Percentiles rank a stretch among this genome's conserved stretches.
Conservation (phyloP, 2,888 invertebrate genomes). For the Meta bourneti region DNA sequence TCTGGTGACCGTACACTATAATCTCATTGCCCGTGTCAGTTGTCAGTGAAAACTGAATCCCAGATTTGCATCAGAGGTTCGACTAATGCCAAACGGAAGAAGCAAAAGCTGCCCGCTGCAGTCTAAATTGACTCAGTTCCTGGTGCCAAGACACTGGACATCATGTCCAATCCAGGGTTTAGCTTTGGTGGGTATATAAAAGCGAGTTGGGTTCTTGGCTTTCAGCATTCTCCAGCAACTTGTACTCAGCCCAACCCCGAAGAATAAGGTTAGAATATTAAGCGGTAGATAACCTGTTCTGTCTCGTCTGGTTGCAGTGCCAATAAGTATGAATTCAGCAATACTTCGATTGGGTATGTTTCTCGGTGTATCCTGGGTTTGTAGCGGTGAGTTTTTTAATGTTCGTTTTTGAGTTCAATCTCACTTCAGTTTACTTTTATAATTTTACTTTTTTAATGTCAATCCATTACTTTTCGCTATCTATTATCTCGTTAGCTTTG, state of each 20-base stretch:
- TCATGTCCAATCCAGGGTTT: not conserved
- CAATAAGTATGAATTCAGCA: not conserved
- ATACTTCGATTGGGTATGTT: not conserved
- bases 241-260: not conserved
- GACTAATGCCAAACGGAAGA: conserved; percentile 39
- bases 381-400: not conserved
- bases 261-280: not conserved
- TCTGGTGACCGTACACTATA: not conserved
- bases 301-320: too few species aligned
- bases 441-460: too few species aligned
- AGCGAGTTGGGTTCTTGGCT: not conserved
- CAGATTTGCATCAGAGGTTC: conserved; percentile 11
- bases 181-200: conserved; percentile 9
- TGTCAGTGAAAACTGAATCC: conserved; percentile 28
- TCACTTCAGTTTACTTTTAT: too few species aligned
- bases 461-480: too few species aligned
- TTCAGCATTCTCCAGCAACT: not conserved
- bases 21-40: conserved; percentile 20
- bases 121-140: not conserved
- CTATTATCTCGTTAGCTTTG: too few species aligned
- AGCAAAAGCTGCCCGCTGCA: not conserved
- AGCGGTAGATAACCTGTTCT: not conserved
- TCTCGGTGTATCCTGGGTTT: not conserved
- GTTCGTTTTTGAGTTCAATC: not conserved
- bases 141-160: not conserved